These are phyloP conservation scores for Oegoconia quadripuncta DNA, from an alignment of 2,888 invertebrate genomes.

Conservation along the genomic window DNA sequence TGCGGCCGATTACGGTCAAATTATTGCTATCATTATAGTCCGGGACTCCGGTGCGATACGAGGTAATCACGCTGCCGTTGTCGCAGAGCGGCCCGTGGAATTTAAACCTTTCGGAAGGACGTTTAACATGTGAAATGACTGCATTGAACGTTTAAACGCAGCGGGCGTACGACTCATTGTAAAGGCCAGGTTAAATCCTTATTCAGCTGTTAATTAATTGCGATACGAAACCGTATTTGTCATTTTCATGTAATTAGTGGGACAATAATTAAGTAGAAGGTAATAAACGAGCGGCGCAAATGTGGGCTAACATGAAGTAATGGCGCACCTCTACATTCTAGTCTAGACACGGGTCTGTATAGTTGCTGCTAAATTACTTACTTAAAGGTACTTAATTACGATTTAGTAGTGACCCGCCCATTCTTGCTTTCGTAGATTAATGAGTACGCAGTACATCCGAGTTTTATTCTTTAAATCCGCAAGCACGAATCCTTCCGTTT, in stretches of 20 bases:
- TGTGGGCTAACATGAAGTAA: constrained; percentile 36
- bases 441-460: too few relatives aligned
- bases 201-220: not conserved
- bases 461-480: too few relatives aligned
- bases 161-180: not conserved
- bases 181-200: not conserved
- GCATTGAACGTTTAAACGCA: constrained; percentile 11
- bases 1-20: constrained; percentile 73
- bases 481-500: too few relatives aligned
- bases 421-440: too few relatives aligned
- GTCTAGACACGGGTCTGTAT: not conserved
- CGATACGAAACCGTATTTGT: not conserved
- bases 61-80: constrained; percentile 54
- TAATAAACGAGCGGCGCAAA: not conserved
- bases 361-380: not conserved
- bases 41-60: constrained; percentile 45
- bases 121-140: constrained; percentile 17
- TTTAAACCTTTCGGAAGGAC: constrained; percentile 18
- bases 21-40: constrained; percentile 73
- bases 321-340: constrained; percentile 19
- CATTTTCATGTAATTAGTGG: not conserved
- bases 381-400: not conserved
- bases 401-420: not conserved
- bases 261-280: not conserved
- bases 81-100: constrained; percentile 39